phyloP scores from a whole-genome alignment of 1,140 invertebrate species.

The Drepana arcuata region DNA sequence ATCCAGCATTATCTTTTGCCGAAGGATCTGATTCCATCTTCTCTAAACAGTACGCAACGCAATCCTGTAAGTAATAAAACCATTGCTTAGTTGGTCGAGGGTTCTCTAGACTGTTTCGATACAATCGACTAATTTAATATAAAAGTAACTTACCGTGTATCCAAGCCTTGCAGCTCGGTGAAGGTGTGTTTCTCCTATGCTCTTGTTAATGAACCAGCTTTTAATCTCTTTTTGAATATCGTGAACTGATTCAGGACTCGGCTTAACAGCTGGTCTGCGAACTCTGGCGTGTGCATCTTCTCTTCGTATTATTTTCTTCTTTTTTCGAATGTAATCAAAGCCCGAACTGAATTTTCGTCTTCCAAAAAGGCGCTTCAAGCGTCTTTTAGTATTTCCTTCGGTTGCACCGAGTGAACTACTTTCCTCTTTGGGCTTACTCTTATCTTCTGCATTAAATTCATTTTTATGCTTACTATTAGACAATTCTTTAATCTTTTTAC shows the following conservation, averaged over 20 bases:
- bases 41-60: slow-evolving; percentile 91
- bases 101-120: neutral
- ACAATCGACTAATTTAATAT: neutral
- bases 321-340: slow-evolving; percentile 91
- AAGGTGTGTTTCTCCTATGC: slow-evolving; percentile 91
- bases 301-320: slow-evolving; percentile 77
- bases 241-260: slow-evolving; percentile 78
- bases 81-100: neutral
- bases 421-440: slow-evolving; percentile 47
- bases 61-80: slow-evolving; percentile 76
- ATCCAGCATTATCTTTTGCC: slow-evolving; percentile 93
- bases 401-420: slow-evolving; percentile 23
- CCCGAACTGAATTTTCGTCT: slow-evolving; percentile 74
- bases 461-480: slow-evolving; percentile 45
- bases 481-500: slow-evolving; percentile 52
- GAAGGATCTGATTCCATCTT: slow-evolving; percentile 86
- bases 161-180: slow-evolving; percentile 91
- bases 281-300: slow-evolving; percentile 47
- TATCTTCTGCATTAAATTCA: slow-evolving; percentile 46
- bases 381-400: slow-evolving; percentile 39
- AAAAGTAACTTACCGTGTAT: slow-evolving; percentile 79
- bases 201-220: slow-evolving; percentile 93
- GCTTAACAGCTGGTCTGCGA: slow-evolving; percentile 63
- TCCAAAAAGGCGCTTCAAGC: slow-evolving; percentile 62
- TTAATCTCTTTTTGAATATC: slow-evolving; percentile 90